Percentiles rank a stretch among this genome's conserved stretches.
Conservation (phyloP, 2,888 invertebrate species). For the Drosophila mulleri region DNA sequence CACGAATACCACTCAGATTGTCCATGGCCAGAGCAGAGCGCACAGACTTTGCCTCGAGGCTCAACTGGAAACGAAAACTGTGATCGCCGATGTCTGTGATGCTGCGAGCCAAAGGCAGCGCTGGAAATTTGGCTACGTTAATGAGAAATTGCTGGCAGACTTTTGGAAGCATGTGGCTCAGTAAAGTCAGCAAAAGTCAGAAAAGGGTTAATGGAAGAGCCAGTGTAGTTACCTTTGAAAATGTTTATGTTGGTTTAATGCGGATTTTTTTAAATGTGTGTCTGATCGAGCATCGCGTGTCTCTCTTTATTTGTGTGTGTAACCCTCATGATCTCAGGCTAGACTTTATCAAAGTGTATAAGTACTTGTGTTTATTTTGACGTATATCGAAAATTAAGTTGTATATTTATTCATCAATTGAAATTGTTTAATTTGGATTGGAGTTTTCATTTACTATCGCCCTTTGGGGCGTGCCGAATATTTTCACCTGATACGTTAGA, state of each 20-base stretch:
- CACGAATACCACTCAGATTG: conserved; percentile 85
- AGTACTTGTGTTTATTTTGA: too few relatives aligned
- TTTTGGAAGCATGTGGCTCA: conserved; percentile 57
- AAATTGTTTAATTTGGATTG: neutral
- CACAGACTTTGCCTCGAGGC: conserved; percentile 91
- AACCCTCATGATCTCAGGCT: neutral
- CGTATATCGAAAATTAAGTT: neutral
- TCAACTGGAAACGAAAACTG: conserved; percentile 85
- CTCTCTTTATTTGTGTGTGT: neutral
- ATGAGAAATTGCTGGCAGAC: conserved; percentile 64
- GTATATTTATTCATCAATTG: neutral
- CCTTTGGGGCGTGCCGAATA: conserved; percentile 39
- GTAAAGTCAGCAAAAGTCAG: neutral
- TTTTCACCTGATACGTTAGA: conserved; percentile 31
- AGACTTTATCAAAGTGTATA: neutral
- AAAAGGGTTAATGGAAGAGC: neutral
- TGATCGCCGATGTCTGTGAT: conserved; percentile 89
- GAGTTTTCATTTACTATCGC: neutral
- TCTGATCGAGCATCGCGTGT: neutral
- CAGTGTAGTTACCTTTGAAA: neutral
- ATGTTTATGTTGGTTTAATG: neutral
- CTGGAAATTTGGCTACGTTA: conserved; percentile 80
- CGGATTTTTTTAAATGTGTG: neutral
- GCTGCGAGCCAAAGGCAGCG: conserved; percentile 67
- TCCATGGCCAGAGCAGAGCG: conserved; percentile 50